Percentiles rank a stretch among this genome's conserved stretches.
Evolutionary conservation across 2,113 vertebrate genomes (phyloP).

Genomic region (Istiophorus platypterus): DNA sequence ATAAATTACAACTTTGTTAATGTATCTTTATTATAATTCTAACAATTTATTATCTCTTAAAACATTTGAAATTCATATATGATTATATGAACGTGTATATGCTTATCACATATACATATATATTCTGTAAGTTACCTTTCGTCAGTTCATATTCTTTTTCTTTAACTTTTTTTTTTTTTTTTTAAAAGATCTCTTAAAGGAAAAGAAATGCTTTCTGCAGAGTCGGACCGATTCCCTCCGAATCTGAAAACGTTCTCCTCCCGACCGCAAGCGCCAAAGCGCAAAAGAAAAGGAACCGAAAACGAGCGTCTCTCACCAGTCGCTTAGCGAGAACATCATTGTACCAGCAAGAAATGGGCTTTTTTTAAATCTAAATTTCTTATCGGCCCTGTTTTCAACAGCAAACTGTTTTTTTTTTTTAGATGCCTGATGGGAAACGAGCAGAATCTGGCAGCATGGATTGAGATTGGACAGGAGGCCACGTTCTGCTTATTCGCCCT

Average conservation of each 20-base stretch:
- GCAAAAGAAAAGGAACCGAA: no score
- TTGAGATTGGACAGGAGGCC: neutral
- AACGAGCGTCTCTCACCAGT: conserved; percentile 14
- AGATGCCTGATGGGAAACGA: conserved; percentile 10
- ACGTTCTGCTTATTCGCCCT: conserved; percentile 6
- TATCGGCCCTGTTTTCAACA: conserved; percentile 35
- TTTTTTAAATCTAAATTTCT: conserved; percentile 12
- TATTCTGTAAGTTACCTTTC: conserved; percentile 84
- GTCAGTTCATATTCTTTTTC: conserved; percentile 78
- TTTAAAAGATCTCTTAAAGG: conserved; percentile 80
- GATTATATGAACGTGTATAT: conserved; percentile 84
- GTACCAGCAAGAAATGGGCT: conserved; percentile 28
- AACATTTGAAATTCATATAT: conserved; percentile 87
- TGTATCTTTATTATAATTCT: conserved; percentile 88
- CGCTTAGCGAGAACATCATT: neutral
- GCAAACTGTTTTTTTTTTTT: conserved; percentile 13
- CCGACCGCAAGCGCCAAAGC: conserved; percentile 9
- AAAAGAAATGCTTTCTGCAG: conserved; percentile 82
- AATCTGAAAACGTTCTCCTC: conserved; percentile 18
- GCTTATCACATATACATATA: conserved; percentile 84
- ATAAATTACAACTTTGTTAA: conserved; percentile 75
- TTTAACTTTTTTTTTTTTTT: no score
- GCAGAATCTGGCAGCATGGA: conserved; percentile 13
- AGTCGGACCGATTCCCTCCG: conserved; percentile 67
- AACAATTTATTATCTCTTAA: conserved; percentile 88